Base-by-base conservation (phyloP, 1,140 invertebrate genomes). In the Latrodectus geometricus region DNA sequence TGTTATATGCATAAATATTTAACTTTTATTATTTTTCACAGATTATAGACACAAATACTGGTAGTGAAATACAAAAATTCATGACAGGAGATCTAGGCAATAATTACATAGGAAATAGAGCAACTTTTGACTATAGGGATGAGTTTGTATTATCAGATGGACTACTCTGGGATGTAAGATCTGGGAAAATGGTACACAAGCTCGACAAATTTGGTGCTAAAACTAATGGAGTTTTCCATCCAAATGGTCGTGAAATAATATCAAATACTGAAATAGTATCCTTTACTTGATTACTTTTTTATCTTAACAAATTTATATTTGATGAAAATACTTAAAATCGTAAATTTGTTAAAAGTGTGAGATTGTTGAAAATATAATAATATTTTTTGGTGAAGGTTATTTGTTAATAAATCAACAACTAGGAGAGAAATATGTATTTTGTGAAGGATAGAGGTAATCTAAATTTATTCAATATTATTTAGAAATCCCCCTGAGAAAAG, bases 181-280 rank as follows among this genome's bases (percentile, higher is more conserved):
- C 94, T 0, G 95, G 95, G 5, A 90, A 91, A 80, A 88, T 90
- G 89, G 96, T 99, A 73, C 97, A 99, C 91, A 99, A 99, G 90
- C 97, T 99, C 90, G 98, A 99, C 92, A 99, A 99, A 91, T 93
- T 99, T 23, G 99, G 99, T 92, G 95, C 98, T 90, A 95, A 95
- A 61, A 93, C 98, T 23, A 98, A 96, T 90, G 98, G 98, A 0
- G 95, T 98, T 1, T 99, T 99, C 90, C 98, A 99, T 94, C 98
- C 98, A 0, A 98, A 97, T 91, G 98, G 97, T 0, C 93, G 97
- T 65, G 97, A 99, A 92, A 96, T 97, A 89, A 93, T 94, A 86
- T 93, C 93, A 77, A 93, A 93, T 88, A 92, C 92, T 35, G 92
- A 94, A 91, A 92, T 94, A 88, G 92, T 89, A 89, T 86, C 81